Evolutionary conservation across 2,797 vertebrate species (phyloP).

Genomic region (Phoebastria nigripes): DNA sequence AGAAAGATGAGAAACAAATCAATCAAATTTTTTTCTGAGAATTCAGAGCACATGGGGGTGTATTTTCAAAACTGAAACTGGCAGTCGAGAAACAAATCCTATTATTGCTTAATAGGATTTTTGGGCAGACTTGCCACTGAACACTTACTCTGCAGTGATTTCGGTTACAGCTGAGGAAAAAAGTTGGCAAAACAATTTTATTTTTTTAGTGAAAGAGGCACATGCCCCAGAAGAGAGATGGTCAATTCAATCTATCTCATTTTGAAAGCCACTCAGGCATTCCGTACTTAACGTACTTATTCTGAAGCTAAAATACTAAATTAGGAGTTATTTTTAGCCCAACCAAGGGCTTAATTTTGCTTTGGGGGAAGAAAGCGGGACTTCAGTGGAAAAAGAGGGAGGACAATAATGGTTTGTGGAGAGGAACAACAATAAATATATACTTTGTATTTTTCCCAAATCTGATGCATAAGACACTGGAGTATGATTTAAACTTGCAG

Average conservation of each 20-base stretch:
- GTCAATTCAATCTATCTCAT: neutral
- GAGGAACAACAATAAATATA: neutral
- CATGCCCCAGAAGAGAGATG: neutral
- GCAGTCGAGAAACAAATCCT: constrained; percentile 2
- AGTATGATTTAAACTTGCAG: neutral
- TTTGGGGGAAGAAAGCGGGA: neutral
- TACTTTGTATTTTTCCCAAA: neutral
- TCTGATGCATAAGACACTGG: neutral
- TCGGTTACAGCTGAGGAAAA: neutral
- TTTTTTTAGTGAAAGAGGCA: neutral
- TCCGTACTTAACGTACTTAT: neutral
- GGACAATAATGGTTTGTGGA: neutral
- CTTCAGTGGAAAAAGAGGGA: neutral
- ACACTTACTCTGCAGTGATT: neutral
- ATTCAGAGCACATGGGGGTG: neutral
- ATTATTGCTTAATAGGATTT: constrained; percentile 8
- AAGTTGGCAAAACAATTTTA: neutral
- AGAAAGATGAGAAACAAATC: neutral
- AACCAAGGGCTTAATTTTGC: neutral
- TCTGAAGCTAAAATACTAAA: neutral
- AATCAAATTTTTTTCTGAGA: neutral
- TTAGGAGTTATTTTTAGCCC: constrained; percentile 8
- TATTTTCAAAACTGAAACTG: constrained; percentile 7
- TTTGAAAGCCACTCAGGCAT: neutral
- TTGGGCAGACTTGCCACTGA: neutral